Evolutionary conservation across 2,888 invertebrate genomes (phyloP).

Genomic region (Ypsolopha scabrella): DNA sequence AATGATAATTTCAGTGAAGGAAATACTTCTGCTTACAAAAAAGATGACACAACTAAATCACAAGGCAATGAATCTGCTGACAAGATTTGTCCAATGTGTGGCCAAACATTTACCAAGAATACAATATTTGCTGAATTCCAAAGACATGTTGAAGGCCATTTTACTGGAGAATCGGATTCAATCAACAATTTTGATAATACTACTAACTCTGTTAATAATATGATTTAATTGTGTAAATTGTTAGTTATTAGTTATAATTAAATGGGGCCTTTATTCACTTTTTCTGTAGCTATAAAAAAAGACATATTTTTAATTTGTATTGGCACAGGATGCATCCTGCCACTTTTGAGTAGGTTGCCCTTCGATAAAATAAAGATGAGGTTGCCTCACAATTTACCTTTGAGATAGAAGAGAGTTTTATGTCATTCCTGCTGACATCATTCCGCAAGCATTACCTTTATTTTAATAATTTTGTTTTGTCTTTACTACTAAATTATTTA

Average conservation of each 20-base stretch:
- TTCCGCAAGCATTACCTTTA: too few relatives aligned
- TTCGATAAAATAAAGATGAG: too few relatives aligned
- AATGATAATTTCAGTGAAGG: conserved; percentile 44
- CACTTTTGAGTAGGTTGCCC: too few relatives aligned
- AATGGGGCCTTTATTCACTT: background rate
- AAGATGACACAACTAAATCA: conserved; percentile 24
- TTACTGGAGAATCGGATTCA: conserved; percentile 68
- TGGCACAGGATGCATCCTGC: too few relatives aligned
- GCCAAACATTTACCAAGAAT: conserved; percentile 69
- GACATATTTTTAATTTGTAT: background rate
- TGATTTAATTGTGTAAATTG: conserved; percentile 16
- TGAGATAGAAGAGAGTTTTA: too few relatives aligned
- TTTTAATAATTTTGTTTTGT: too few relatives aligned
- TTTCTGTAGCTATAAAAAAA: background rate
- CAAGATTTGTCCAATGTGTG: conserved; percentile 84
- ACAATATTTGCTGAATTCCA: conserved; percentile 75
- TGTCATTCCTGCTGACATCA: too few relatives aligned
- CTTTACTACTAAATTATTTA: too few relatives aligned
- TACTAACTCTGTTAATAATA: conserved; percentile 48
- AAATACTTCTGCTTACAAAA: conserved; percentile 38
- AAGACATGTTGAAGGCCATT: conserved; percentile 83
- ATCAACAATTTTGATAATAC: conserved; percentile 66
- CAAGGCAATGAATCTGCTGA: conserved; percentile 33
- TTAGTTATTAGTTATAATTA: background rate
- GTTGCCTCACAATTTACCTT: too few relatives aligned